Base-by-base conservation (phyloP, 2,888 invertebrate species). In the Leucophora obtusa region DNA sequence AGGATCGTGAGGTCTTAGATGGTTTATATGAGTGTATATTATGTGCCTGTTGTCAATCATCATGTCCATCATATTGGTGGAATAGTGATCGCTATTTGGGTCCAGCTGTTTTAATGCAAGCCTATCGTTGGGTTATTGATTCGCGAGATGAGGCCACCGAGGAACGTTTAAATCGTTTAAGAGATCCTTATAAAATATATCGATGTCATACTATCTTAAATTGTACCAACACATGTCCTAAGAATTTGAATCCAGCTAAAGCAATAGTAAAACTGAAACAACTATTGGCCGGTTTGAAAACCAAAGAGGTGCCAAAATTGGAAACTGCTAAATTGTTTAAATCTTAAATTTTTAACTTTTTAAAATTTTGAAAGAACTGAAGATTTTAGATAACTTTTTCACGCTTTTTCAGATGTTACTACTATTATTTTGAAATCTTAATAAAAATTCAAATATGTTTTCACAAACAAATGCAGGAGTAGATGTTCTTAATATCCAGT, bases 21-120 rank as follows among this genome's bases (percentile, higher is more conserved):
- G 98, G 98, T 53, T 92, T 98, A 17, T 98, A 98, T 87, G 98
- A 99, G 91, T 99, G 98, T 89, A 98, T 99, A 83, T 91, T 98
- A 65, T 98, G 98, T 88, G 98, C 98, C 54, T 99, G 98, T 90
- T 99, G 98, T 88, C 96, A 96, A 18, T 97, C 98, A 0, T 95
- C 97, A 18, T 99, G 98, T 84, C 98, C 98, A 0, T 97, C 97
- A 2, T 99, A 99, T 91, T 99, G 98, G 98, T 99, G 98, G 98
- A 98, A 98, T 86, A 96, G 96, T 8, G 97, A 98, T 89, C 97
- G 97, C 88, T 99, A 98, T 90, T 93, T 98, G 65, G 98, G 98
- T 0, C 98, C 98, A 0, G 98, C 98, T n/a, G 97, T 97, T 8
- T 93, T 99, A 9, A 97, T 99, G 97, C 98, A 99, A 83, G 97